Evolutionary conservation across 1,140 invertebrate species (phyloP).

Genomic region (Maconellicoccus hirsutus): DNA sequence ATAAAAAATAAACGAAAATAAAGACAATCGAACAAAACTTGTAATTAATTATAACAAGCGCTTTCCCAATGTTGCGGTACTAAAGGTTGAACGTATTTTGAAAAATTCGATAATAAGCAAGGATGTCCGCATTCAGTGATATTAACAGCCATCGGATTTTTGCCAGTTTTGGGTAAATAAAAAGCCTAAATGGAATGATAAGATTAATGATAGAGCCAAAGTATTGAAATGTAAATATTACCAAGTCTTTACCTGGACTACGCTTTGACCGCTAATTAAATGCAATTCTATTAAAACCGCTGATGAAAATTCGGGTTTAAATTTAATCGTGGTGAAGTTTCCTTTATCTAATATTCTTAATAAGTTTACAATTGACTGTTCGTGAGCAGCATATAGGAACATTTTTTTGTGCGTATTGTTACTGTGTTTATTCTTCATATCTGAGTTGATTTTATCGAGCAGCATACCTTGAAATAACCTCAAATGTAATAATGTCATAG

Average conservation of each 20-base stretch:
- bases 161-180: background rate
- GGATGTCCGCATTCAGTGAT: background rate
- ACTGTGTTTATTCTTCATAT: background rate
- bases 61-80: background rate
- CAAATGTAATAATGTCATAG: background rate
- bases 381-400: conserved; percentile 13
- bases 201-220: background rate
- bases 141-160: background rate
- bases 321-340: background rate
- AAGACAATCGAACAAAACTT: no score
- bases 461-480: background rate
- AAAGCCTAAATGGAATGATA: background rate
- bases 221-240: background rate
- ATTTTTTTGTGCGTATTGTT: background rate
- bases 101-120: background rate
- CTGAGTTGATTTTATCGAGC: background rate
- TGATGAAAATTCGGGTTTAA: conserved; percentile 9
- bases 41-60: background rate
- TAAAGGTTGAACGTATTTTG: background rate
- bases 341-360: background rate
- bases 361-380: conserved; percentile 1
- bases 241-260: background rate
- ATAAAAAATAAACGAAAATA: no score
- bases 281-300: background rate
- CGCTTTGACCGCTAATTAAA: background rate